Evolutionary conservation across 2,888 invertebrate genomes (phyloP).

Genomic region (Drosophila mimica): DNA sequence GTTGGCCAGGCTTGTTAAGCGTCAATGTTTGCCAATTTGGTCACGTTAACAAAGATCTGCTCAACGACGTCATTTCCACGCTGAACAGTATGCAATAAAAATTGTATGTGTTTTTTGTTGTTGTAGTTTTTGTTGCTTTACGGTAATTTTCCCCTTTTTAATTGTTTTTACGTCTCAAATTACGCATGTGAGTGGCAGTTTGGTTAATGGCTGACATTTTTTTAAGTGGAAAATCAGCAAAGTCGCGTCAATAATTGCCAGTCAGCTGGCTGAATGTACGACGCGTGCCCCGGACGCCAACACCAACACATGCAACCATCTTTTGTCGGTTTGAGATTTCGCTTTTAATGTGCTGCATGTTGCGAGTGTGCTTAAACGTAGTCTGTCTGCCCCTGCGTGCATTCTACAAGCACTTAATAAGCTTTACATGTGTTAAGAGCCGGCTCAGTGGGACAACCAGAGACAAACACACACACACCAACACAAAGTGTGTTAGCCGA

Average conservation of each 20-base stretch:
- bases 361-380: conserved; percentile 29
- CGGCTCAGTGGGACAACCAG: conserved; percentile 15
- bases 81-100: conserved; percentile 56
- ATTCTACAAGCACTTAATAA: conserved; percentile 56
- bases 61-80: conserved; percentile 11
- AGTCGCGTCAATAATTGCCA: conserved; percentile 60
- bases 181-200: conserved; percentile 54
- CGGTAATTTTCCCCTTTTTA: conserved; percentile 28
- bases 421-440: conserved; percentile 59
- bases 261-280: conserved; percentile 36
- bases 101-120: neutral
- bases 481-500: conserved; percentile 3
- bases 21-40: conserved; percentile 52
- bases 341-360: conserved; percentile 18
- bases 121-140: neutral
- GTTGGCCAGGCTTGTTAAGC: conserved; percentile 42
- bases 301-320: neutral
- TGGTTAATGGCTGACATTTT: conserved; percentile 64
- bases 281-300: conserved; percentile 10
- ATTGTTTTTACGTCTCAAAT: conserved; percentile 54
- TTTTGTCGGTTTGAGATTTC: conserved; percentile 22
- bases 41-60: conserved; percentile 43
- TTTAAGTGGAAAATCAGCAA: conserved; percentile 57
- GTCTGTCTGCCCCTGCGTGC: conserved; percentile 38
- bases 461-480: neutral